phyloP scores from a whole-genome alignment of 2,113 vertebrate species.

The Erythrocercus mccallii region DNA sequence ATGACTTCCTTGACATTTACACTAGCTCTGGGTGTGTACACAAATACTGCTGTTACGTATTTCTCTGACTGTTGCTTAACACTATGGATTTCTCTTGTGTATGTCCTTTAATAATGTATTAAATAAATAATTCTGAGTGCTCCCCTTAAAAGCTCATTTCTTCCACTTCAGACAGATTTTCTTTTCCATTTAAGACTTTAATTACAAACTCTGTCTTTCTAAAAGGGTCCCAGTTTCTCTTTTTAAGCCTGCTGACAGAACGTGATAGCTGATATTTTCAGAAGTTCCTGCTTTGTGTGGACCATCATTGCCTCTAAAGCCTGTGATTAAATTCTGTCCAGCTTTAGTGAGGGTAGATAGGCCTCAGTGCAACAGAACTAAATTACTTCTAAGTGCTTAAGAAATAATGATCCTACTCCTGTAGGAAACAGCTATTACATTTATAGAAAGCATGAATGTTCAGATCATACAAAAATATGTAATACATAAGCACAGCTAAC shows the following conservation, averaged over 20 bases:
- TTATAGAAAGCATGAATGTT: background rate
- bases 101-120: background rate
- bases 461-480: background rate
- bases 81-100: background rate
- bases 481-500: background rate
- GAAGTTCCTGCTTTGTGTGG: background rate
- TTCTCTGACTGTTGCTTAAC: background rate
- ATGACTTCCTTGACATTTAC: background rate
- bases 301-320: background rate
- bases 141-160: background rate
- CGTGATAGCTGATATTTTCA: background rate
- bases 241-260: background rate
- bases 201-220: background rate
- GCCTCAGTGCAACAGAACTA: background rate
- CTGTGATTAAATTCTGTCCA: background rate
- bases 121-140: background rate
- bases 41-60: background rate
- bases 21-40: accelerated
- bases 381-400: background rate
- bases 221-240: background rate
- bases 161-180: background rate
- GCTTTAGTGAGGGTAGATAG: background rate
- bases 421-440: background rate
- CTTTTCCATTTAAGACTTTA: background rate
- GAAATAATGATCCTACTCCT: background rate